Percentiles rank a stretch among this genome's conserved stretches.
These are phyloP conservation scores for Palythoa grandiflora DNA, from an alignment of 92 coral and sea anemone genomes.

Conservation along the genomic window DNA sequence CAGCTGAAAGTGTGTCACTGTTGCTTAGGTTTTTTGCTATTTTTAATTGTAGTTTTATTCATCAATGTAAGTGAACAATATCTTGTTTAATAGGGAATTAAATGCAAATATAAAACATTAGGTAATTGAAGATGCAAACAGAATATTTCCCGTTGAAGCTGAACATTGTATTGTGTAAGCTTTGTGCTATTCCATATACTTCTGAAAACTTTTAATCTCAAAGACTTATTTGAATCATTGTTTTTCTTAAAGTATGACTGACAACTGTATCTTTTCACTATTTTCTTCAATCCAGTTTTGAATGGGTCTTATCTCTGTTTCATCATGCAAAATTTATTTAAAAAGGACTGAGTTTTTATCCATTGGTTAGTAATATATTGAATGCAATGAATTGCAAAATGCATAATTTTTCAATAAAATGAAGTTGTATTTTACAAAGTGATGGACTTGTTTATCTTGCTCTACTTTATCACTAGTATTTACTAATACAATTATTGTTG, in stretches of 20 bases:
- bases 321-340: conserved; percentile 24
- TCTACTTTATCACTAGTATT: neutral
- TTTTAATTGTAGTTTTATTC: conserved; percentile 17
- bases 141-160: conserved; percentile 34
- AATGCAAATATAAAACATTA: conserved; percentile 33
- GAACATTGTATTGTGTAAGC: neutral
- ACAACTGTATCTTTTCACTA: neutral
- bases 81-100: conserved; percentile 20
- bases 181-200: neutral
- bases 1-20: conserved; percentile 13
- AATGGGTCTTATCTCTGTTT: conserved; percentile 32
- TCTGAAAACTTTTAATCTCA: neutral
- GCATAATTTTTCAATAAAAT: conserved; percentile 44
- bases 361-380: conserved; percentile 41
- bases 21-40: neutral
- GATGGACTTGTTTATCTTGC: neutral
- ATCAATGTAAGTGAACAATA: neutral
- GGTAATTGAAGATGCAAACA: conserved; percentile 27
- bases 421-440: conserved; percentile 39
- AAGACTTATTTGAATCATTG: neutral
- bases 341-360: conserved; percentile 27
- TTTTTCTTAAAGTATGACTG: neutral
- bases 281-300: conserved; percentile 11
- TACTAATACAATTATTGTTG: neutral
- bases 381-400: conserved; percentile 24